A percentile compares a stretch with the other conserved stretches of the same genome.
Conservation (phyloP, 2,888 invertebrate genomes). For the Tineola bisselliella region DNA sequence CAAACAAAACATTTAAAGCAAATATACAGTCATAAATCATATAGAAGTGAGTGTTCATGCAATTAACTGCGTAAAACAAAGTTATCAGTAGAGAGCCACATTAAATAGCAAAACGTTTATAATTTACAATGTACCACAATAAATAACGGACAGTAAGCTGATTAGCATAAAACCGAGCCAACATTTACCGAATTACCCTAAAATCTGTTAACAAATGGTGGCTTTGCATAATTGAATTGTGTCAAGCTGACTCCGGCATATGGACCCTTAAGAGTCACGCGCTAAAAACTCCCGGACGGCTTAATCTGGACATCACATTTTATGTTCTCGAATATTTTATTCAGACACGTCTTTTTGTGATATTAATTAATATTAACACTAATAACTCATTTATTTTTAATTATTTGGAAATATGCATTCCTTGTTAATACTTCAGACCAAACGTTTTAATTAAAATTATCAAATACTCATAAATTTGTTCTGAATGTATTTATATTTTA, state of each 20-base stretch:
- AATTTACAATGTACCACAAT: constrained; percentile 38
- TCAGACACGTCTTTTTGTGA: neutral
- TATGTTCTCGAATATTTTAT: neutral
- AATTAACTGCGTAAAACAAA: constrained; percentile 50
- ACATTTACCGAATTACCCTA: constrained; percentile 54
- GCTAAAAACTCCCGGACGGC: neutral
- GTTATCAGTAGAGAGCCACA: constrained; percentile 42
- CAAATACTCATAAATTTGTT: too few species aligned
- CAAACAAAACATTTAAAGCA: constrained; percentile 37
- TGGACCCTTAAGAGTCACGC: constrained; percentile 10
- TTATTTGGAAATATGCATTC: too few species aligned
- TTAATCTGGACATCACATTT: neutral
- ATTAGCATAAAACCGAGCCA: constrained; percentile 59
- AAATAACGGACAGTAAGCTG: constrained; percentile 61
- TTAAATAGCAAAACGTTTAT: constrained; percentile 19
- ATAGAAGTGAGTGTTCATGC: constrained; percentile 47
- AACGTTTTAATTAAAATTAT: too few species aligned
- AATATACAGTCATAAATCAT: constrained; percentile 49
- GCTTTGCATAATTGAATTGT: constrained; percentile 59
- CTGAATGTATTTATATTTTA: too few species aligned
- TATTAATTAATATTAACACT: neutral
- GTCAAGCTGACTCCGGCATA: constrained; percentile 11
- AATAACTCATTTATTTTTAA: too few species aligned
- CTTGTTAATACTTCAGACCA: too few species aligned
- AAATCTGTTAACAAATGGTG: constrained; percentile 65